Evolutionary conservation across 2,113 vertebrate species (phyloP), one percentile per base, ranked within the genome.

Genomic region (Oostethus manadensis): DNA sequence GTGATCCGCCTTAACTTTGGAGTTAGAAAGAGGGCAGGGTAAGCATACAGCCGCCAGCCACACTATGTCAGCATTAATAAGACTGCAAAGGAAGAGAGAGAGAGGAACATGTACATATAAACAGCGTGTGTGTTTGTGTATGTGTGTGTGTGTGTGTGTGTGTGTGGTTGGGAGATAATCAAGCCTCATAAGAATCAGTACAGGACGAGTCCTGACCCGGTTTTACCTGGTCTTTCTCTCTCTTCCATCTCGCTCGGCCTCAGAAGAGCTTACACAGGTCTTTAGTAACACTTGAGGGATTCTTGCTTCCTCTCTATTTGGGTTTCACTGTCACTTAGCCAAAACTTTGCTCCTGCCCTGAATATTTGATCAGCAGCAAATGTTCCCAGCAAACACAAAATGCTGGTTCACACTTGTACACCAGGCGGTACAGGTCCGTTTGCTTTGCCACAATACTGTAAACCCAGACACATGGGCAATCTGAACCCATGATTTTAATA

Each of bases 201-300:
- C 70, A 66, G 73, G 72, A 66, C 66, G 77, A 76, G 65, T 14
- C 2, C 57, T 78, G 76, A 82, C 79, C 78, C 63, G 51, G 9
- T 66, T 79, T 83, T 74, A 84, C 79, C 80, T 83, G 78, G 76
- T 76, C 73, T 62, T 70, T 68, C 62, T 70, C 57, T 42, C 49
- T 18, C 38, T 62, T 51, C 54, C 29, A 23, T 16, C 58, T 29
- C 55, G 21, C 61, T 56, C 49, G 18, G 45, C 48, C 67, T 60
- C 66, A 66, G 67, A 84, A 75, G 60, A 68, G 78, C 83, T 85
- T 75, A 72, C 44, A 22, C 70, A 26, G 77, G 71, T 82, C 77
- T 81, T 83, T 77, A 80, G 73, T 73, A 78, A 71, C 73, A 76
- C 74, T 80, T 78, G 70, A 79, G 78, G 64, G 69, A 73, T 58